Conservation (phyloP, 2,797 vertebrate species). For the Paedocypris micromegethes region DNA sequence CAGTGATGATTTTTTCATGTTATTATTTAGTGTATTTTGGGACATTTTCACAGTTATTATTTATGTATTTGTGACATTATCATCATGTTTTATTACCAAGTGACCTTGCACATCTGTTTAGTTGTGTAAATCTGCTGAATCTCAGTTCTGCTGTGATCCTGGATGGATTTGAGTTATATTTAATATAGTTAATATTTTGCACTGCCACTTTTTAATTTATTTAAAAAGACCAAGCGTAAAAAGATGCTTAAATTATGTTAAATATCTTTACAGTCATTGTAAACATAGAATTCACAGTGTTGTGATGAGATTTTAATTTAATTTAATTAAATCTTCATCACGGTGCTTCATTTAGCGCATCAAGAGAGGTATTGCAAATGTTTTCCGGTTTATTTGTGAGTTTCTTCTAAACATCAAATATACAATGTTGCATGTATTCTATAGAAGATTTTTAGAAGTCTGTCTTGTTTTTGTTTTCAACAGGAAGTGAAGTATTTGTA, state of each 20-base stretch:
- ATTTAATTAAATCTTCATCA: too few relatives aligned
- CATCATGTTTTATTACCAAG: neutral
- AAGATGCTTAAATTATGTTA: too few relatives aligned
- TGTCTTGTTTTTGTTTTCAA: slow-evolving; percentile 8
- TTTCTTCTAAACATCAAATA: neutral
- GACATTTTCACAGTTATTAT: neutral
- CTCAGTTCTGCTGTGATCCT: too few relatives aligned
- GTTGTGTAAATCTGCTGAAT: neutral
- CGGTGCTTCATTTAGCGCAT: too few relatives aligned
- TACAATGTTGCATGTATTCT: slow-evolving; percentile 23
- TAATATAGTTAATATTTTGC: slow-evolving; percentile 7
- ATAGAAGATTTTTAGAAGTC: neutral
- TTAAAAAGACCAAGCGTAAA: too few relatives aligned
- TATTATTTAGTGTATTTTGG: too few relatives aligned
- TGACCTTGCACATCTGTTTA: slow-evolving; percentile 30
- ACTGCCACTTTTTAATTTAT: slow-evolving; percentile 14
- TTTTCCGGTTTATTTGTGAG: slow-evolving; percentile 1
- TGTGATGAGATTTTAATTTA: too few relatives aligned
- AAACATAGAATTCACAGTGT: too few relatives aligned
- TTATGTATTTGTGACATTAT: neutral
- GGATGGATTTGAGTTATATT: too few relatives aligned
- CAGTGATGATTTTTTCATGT: too few relatives aligned
- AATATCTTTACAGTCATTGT: too few relatives aligned
- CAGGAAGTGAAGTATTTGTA: slow-evolving; percentile 9
- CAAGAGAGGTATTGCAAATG: neutral